Evolutionary conservation across 2,888 invertebrate genomes (phyloP).

Genomic region (Branchipolynoe longqiensis): DNA sequence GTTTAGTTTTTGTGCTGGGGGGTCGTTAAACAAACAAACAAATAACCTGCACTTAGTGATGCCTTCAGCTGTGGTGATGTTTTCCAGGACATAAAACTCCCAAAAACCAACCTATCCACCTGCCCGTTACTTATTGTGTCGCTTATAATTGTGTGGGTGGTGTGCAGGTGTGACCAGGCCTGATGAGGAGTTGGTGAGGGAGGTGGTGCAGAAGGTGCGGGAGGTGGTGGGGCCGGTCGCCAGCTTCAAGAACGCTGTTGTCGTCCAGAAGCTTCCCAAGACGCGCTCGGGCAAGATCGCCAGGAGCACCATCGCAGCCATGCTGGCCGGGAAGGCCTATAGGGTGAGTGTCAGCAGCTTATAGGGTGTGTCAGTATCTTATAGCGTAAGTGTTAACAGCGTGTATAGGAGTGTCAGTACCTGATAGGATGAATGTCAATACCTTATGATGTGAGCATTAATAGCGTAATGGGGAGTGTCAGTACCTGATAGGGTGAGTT

Average conservation of each 20-base stretch:
- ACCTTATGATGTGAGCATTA: too few species aligned
- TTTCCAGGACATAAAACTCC: too few species aligned
- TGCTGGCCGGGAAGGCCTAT: conserved; percentile 90
- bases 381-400: background rate
- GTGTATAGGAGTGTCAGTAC: too few species aligned
- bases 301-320: conserved; percentile 91
- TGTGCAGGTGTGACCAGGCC: conserved; percentile 83
- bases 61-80: too few species aligned
- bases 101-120: too few species aligned
- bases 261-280: conserved; percentile 91
- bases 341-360: conserved; percentile 83
- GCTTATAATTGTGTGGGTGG: too few species aligned
- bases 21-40: too few species aligned
- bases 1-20: too few species aligned
- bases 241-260: conserved; percentile 90
- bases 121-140: too few species aligned
- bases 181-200: conserved; percentile 84
- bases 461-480: background rate
- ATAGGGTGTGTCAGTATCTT: background rate
- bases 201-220: conserved; percentile 85
- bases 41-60: too few species aligned
- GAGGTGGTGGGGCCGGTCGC: conserved; percentile 92
- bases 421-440: background rate
- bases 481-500: background rate
- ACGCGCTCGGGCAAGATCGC: conserved; percentile 93